Base-by-base conservation (phyloP, 2,797 vertebrate species). In the Pangasius sanitwongsei region DNA sequence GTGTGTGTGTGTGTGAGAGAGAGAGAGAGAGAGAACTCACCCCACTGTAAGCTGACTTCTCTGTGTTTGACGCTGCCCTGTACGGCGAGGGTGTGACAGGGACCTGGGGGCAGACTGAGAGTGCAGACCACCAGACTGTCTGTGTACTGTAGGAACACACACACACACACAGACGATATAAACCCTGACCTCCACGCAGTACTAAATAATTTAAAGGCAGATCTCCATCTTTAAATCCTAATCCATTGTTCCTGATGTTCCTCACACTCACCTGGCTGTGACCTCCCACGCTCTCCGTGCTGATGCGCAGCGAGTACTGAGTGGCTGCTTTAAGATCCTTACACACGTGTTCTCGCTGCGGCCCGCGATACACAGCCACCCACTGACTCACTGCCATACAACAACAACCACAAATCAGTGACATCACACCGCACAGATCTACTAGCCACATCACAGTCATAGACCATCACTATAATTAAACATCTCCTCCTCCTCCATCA, bases 21-120 rank as follows among this genome's bases (percentile, higher is more conserved):
- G 65, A 15, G 31, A 12, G 67, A 20, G 41, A 15, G 31, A 12
- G 67, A 20, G 41, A 48, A 84, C 97, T 97, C 93, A 99, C 99
- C 98, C 99, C 99, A 99, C 77, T 98, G 97, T 89, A 99, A 95
- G 94, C 97, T 97, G 87, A 99, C 96, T 91, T 99, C 98, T 95
- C 97, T 97, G 96, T 99, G 99, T 95, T 97, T 98, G 84, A 97
- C 97, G 95, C 97, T 98, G 90, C 97, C 98, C 94, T 98, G 91
- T 84, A 98, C 95, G 90, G 97, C 94, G 0, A 98, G 97, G 0
- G 97, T 96, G 87, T 96, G 97, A 94, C 98, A 99, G 83, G 93
- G 96, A n/a, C 97, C 97, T 13, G 98, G 99, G 12, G 97, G 97
- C 72, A 99, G 94, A 86, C 97, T 98, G 90, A 97, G 95, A 65